Percentiles rank a stretch among this genome's conserved stretches.
Evolutionary conservation across 2,888 invertebrate genomes (phyloP).

Genomic region (Allolobophora icterica): DNA sequence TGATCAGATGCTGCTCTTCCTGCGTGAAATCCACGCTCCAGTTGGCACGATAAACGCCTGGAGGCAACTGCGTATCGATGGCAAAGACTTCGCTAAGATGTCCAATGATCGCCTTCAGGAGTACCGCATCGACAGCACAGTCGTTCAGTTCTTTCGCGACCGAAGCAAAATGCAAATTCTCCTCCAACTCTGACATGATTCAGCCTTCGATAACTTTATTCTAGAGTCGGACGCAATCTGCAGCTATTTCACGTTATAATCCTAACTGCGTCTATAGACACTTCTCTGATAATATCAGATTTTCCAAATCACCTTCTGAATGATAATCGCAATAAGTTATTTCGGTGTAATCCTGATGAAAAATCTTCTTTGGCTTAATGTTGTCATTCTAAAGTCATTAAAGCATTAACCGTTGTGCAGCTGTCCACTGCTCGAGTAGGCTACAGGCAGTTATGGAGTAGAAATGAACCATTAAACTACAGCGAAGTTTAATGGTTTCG

Average conservation of each 20-base stretch:
- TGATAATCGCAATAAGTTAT: background rate
- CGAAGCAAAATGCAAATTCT: background rate
- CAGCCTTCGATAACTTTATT: background rate
- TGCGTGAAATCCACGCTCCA: constrained; percentile 24
- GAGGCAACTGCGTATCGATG: constrained; percentile 21
- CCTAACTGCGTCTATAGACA: background rate
- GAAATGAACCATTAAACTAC: background rate
- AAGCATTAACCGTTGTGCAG: too few species aligned
- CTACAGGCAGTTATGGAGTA: background rate
- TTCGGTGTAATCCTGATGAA: background rate
- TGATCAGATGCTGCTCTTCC: constrained; percentile 26
- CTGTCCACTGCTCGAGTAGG: background rate
- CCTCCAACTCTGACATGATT: background rate
- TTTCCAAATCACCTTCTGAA: background rate
- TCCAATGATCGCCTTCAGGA: background rate
- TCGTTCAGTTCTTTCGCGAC: constrained; percentile 28
- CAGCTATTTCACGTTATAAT: background rate
- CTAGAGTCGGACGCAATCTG: background rate
- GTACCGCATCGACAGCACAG: background rate
- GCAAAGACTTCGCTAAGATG: constrained; percentile 23
- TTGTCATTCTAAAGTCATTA: background rate
- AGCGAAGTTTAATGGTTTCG: background rate
- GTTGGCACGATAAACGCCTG: constrained; percentile 19
- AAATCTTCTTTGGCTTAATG: background rate
- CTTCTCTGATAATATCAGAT: background rate